Evolutionary conservation across 2,888 invertebrate genomes (phyloP), one percentile per base, ranked within the genome.

Genomic region (Rotaria magnacalcarata): DNA sequence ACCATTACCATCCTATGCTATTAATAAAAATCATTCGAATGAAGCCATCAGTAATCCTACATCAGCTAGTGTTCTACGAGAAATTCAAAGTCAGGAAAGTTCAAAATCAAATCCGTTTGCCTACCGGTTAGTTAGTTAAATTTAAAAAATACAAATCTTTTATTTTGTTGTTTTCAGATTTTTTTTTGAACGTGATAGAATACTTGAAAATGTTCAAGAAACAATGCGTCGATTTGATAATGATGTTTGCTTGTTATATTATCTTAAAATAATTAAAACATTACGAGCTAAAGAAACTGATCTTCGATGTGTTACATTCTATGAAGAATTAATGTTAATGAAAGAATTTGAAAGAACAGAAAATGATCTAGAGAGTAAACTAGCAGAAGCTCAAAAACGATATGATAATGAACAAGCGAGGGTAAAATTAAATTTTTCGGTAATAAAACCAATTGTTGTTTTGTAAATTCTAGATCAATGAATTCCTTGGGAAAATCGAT

Each of bases 181-280:
- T 86, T 86, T 89, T 14, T 90, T 90, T 87, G 89, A 90, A 88
- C 95, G 95, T 92, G 93, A 94, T 74, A 91, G 92, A 88, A 92
- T 95, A 47, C 89, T 94, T 16, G 90, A 89, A 0, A 92, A 93
- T 85, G 93, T 95, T 54, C 90, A 93, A 1, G 90, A 92, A 10
- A 91, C 92, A 75, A 93, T 95, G 41, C 91, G 92, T 43, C 90
- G 93, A 47, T 95, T 95, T 89, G 95, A 96, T 90, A 90, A 90
- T 47, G 90, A 91, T 86, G 88, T 91, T 41, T 86, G 89, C 27
- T 87, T 90, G 19, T 88, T 91, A 21, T 87, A 91, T 84, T 90
- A 90, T 86, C 89, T 91, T 50, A 91, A 91, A 88, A 90, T 90
- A 87, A 89, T 88, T 75, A 84, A 90, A 87, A 90, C 90, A 87